A percentile compares a stretch with the other conserved stretches of the same genome.
Evolutionary conservation across 1,140 invertebrate species (phyloP).

Genomic region (Drosophila prosaltans): DNA sequence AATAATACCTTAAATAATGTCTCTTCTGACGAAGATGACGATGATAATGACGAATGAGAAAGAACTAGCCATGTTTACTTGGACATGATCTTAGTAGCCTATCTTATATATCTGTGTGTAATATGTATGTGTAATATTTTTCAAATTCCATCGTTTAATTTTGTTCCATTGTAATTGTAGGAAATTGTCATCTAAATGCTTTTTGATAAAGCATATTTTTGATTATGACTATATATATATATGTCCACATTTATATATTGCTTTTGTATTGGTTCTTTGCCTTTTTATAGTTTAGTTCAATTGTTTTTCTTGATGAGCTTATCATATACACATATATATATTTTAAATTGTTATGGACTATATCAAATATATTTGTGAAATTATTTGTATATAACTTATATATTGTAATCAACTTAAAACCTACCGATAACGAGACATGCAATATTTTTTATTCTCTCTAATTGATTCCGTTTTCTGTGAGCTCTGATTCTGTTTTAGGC

Average conservation of each 20-base stretch:
- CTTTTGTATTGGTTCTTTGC: conserved; percentile 68
- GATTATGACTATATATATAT: conserved; percentile 15
- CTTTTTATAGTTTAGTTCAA: conserved; percentile 69
- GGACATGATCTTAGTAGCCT: conserved; percentile 32
- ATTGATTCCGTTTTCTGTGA: conserved; percentile 40
- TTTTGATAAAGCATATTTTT: conserved; percentile 55
- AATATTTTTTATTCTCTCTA: conserved; percentile 61
- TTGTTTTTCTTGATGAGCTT: conserved; percentile 76
- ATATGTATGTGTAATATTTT: conserved; percentile 50
- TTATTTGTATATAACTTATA: conserved; percentile 73
- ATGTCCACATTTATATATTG: conserved; percentile 18
- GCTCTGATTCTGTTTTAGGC: conserved; percentile 62
- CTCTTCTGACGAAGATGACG: background rate
- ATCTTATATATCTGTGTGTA: conserved; percentile 33
- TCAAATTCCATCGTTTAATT: conserved; percentile 56
- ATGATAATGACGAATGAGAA: background rate
- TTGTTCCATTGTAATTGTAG: conserved; percentile 48
- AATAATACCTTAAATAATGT: conserved; percentile 18
- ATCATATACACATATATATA: conserved; percentile 24
- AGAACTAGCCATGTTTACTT: conserved; percentile 49
- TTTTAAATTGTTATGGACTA: conserved; percentile 74
- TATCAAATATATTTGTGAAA: conserved; percentile 62
- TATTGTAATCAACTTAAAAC: conserved; percentile 49
- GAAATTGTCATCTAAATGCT: conserved; percentile 61
- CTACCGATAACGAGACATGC: conserved; percentile 48